Evolutionary conservation across 2,113 vertebrate genomes (phyloP).

Genomic region (Oreocharis arfaki): DNA sequence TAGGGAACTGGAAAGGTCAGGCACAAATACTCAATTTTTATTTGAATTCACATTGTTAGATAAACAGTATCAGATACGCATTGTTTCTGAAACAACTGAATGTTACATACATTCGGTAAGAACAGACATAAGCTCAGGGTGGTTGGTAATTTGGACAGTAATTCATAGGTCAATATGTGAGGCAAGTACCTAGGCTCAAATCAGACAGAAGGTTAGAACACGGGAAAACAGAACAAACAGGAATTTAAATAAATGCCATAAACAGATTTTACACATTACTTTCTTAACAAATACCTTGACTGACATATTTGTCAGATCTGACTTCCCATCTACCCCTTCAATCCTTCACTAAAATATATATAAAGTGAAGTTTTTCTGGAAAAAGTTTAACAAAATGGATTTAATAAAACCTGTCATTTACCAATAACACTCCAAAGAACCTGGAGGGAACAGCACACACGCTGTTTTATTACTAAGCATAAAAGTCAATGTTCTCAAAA

Average conservation of each 20-base stretch:
- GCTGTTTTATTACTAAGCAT: neutral
- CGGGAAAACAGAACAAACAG: neutral
- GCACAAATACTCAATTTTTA: neutral
- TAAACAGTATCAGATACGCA: neutral
- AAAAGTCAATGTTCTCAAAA: neutral
- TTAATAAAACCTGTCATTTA: neutral
- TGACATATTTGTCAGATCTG: neutral
- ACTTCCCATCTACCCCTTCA: neutral
- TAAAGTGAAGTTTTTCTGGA: neutral
- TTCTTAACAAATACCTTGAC: neutral
- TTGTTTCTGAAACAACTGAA: neutral
- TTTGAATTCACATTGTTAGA: neutral
- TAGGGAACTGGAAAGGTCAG: neutral
- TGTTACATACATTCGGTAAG: neutral
- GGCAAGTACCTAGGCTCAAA: neutral
- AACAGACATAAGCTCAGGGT: neutral
- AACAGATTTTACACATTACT: neutral
- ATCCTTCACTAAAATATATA: neutral
- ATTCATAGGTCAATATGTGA: neutral
- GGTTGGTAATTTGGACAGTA: neutral
- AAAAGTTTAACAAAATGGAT: neutral
- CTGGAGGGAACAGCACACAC: neutral
- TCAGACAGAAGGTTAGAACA: neutral
- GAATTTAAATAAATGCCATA: neutral
- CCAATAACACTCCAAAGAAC: neutral